Percentiles rank a stretch among this genome's conserved stretches.
These are phyloP conservation scores for Pangasius krempfi DNA, from an alignment of 2,797 vertebrate species.

Conservation along the genomic window DNA sequence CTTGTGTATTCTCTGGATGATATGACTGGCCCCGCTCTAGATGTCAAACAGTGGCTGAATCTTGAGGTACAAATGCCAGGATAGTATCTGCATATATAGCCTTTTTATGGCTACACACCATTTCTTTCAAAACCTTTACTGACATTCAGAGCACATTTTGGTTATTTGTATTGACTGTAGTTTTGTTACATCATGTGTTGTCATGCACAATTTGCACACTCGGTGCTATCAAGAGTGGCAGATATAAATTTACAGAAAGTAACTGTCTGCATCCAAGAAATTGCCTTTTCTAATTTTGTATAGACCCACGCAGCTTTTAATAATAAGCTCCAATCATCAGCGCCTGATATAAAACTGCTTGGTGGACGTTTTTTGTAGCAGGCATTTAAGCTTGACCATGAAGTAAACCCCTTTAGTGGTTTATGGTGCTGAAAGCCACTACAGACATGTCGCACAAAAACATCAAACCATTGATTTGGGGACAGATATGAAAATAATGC, in stretches of 20 bases:
- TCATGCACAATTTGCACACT: neutral
- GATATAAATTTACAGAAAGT: neutral
- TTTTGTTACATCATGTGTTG: neutral
- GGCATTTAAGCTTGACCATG: neutral
- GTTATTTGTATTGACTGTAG: neutral
- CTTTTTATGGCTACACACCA: neutral
- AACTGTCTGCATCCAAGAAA: neutral
- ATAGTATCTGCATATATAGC: neutral
- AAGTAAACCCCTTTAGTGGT: neutral
- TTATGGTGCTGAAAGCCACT: neutral
- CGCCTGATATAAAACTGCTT: neutral
- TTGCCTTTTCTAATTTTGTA: neutral
- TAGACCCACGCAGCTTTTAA: neutral
- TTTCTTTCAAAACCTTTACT: neutral
- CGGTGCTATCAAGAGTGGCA: neutral
- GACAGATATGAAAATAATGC: neutral
- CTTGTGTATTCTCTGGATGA: constrained; percentile 68
- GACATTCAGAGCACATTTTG: neutral
- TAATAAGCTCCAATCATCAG: neutral
- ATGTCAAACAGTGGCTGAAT: constrained; percentile 66
- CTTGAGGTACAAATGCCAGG: constrained; percentile 46
- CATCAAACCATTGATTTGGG: neutral
- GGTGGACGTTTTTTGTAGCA: neutral
- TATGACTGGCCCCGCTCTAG: constrained; percentile 67
- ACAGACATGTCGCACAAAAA: neutral